phyloP scores from a whole-genome alignment of 2,113 vertebrate species.

The Rhabdornis inornatus region DNA sequence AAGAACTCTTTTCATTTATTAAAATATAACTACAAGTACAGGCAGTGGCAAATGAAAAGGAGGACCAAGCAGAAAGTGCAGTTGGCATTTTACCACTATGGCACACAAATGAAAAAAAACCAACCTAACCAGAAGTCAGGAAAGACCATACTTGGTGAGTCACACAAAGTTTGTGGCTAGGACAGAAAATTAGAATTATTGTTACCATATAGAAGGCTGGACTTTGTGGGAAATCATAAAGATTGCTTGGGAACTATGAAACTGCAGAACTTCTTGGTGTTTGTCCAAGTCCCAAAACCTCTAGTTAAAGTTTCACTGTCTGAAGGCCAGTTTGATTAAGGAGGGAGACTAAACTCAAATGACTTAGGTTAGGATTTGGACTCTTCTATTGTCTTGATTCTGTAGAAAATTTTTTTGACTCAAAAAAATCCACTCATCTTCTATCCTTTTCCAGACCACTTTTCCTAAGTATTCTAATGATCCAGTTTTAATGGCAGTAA shows the following conservation, averaged over 20 bases:
- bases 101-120: background rate
- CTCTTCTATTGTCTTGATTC: background rate
- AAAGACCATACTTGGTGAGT: background rate
- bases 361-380: background rate
- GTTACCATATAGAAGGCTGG: background rate
- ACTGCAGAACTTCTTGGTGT: background rate
- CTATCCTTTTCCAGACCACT: background rate
- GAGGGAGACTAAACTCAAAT: background rate
- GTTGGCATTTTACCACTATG: background rate
- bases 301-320: background rate
- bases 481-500: background rate
- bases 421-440: too few relatives aligned
- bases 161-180: background rate
- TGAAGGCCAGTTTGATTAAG: background rate
- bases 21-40: background rate
- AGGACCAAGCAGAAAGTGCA: background rate
- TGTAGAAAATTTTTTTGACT: background rate
- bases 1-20: slow-evolving; percentile 20
- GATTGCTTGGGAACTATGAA: background rate
- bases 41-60: slow-evolving; percentile 12
- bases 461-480: background rate
- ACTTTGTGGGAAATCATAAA: background rate
- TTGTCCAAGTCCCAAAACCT: background rate
- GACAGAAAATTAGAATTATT: background rate
- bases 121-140: background rate